Base-by-base conservation (phyloP, 2,113 vertebrate species). In the Madoqua kirkii region DNA sequence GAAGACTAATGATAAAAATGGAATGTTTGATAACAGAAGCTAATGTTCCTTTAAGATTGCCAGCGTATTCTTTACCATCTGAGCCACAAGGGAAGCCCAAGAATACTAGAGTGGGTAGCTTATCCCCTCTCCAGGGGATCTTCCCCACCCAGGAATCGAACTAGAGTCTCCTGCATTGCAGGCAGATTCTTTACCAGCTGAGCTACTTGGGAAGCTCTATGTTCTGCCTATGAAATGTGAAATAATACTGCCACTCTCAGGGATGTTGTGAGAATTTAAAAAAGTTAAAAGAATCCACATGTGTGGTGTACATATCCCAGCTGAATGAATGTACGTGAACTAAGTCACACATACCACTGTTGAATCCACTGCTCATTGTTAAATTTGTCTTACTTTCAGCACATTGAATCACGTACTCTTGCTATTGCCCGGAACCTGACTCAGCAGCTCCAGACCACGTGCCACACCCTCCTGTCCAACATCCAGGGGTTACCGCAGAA, bases 381-480 rank as follows among this genome's bases (percentile, higher is more conserved):
- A 3, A 29, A 59, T 31, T 84, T 97, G 71, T 60, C 93, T 96
- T 96, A 16, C 78, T 96, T 97, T 55, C 95, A 99, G 99, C 98
- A 98, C 15, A 99, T 99, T 1, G 99, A 99, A 96, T 99, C 99
- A 25, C 99, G 98, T 90, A 99, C 99, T 84, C 98, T 99, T 87
- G 97, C 98, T 78, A 98, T 99, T 86, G 99, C 99, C 13, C 98
- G 92, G 10, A 99, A 98, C 97, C 99, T 99, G 97, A 98, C 99
- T 94, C 98, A 98, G 96, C 99, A 99, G 94, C 98, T 99, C 59
- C 99, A 99, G 97, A 98, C 98, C 40, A 99, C 98, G 14, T 99
- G 99, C 96, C 87, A 98, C 96, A 99, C 98, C 14, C 98, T 99
- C 10, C 98, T 99, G 81, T 99, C 99, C 45, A 98, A 96, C 55